Conservation (phyloP, 2,797 vertebrate genomes). For the Lacerta agilis region DNA sequence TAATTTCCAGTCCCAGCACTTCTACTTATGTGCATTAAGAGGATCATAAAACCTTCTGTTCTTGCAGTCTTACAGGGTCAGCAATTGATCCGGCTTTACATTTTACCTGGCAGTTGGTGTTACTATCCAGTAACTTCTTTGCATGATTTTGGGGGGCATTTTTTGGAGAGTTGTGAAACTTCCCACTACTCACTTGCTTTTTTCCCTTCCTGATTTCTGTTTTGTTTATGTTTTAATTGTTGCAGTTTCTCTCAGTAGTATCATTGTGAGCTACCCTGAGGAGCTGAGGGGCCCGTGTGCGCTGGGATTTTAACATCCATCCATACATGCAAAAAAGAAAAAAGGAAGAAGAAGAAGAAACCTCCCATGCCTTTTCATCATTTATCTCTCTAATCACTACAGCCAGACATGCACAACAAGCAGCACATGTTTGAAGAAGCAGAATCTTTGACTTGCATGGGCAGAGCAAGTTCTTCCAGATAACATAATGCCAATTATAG, state of each 20-base stretch:
- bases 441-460: conserved; percentile 58
- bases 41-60: neutral
- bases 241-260: neutral
- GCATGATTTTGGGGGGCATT: neutral
- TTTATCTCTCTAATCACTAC: conserved; percentile 33
- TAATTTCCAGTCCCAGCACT: neutral
- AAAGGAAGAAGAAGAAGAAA: neutral
- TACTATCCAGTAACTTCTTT: neutral
- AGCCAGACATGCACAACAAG: conserved; percentile 51
- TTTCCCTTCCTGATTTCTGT: neutral
- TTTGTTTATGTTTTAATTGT: neutral
- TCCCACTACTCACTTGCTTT: neutral
- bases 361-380: conserved; percentile 43
- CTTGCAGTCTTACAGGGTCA: neutral
- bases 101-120: neutral
- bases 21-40: neutral
- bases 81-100: neutral
- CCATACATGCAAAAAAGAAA: conserved; percentile 1
- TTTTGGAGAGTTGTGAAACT: too few relatives aligned
- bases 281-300: neutral
- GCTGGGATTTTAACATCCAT: neutral
- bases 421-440: conserved; percentile 50
- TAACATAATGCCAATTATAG: conserved; percentile 57
- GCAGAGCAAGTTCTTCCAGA: conserved; percentile 61
- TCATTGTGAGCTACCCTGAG: neutral